Evolutionary conservation across 2,888 invertebrate genomes (phyloP).

Genomic region (Diarsia mendica): DNA sequence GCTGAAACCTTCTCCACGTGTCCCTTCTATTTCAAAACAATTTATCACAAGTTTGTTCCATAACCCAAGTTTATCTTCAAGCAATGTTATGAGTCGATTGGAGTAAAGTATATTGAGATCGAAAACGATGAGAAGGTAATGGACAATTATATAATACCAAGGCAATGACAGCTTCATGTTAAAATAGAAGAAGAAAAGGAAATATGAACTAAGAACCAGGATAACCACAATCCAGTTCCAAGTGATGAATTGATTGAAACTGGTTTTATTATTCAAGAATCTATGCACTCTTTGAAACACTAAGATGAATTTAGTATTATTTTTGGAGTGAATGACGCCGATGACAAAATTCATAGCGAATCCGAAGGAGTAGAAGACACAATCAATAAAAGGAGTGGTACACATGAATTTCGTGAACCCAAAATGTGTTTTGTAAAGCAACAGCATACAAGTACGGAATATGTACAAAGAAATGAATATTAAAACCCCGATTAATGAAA

Average conservation of each 20-base stretch:
- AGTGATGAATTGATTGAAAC: slow-evolving; percentile 4
- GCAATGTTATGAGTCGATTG: slow-evolving; percentile 1
- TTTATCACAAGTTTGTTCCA: slow-evolving; percentile 11
- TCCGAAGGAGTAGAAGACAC: slow-evolving; percentile 7
- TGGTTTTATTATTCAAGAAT: slow-evolving; percentile 5
- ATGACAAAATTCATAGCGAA: slow-evolving; percentile 12
- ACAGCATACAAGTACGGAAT: not conserved
- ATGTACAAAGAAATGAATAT: not conserved
- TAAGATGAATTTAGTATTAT: slow-evolving; percentile 16
- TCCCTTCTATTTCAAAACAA: not conserved
- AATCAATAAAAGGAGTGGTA: not conserved
- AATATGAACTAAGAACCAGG: not conserved
- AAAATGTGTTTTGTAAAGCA: not conserved
- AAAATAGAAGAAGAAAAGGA: not conserved
- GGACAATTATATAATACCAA: not conserved
- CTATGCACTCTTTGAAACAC: slow-evolving; percentile 28
- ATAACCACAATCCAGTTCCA: slow-evolving; percentile 29
- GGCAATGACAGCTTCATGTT: not conserved
- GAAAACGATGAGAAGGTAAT: slow-evolving; percentile 1
- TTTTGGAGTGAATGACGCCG: slow-evolving; percentile 1
- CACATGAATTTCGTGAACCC: not conserved
- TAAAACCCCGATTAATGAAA: not conserved
- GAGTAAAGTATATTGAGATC: slow-evolving; percentile 24
- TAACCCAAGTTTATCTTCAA: slow-evolving; percentile 24
- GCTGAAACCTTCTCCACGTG: not conserved